These are phyloP conservation scores for Etheostoma cragini DNA, from an alignment of 2,113 vertebrate species.

Conservation along the genomic window DNA sequence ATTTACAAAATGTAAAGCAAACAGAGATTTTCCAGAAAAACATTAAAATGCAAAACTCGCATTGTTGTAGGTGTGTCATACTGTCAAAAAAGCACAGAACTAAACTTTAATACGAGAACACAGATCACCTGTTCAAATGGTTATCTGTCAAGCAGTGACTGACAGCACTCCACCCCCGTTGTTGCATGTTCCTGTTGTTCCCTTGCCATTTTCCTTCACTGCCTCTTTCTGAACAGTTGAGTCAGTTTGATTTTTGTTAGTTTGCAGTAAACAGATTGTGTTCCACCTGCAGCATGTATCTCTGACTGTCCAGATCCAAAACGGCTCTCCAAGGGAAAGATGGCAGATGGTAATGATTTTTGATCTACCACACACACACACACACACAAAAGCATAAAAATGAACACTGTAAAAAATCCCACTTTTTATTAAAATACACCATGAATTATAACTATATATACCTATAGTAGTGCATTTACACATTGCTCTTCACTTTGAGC, in stretches of 20 bases:
- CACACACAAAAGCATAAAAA: too few relatives aligned
- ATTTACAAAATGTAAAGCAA: background rate
- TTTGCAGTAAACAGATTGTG: slow-evolving; percentile 35
- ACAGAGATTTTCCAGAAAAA: background rate
- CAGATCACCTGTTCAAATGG: slow-evolving; percentile 31
- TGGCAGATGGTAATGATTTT: background rate
- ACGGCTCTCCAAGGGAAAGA: slow-evolving; percentile 2
- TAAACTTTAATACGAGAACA: slow-evolving; percentile 3
- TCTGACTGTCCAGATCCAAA: background rate
- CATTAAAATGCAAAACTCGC: slow-evolving; percentile 9
- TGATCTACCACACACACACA: background rate
- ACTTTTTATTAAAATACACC: too few relatives aligned
- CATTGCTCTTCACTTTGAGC: background rate
- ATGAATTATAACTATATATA: too few relatives aligned
- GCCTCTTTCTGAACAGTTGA: background rate
- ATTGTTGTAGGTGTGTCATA: background rate
- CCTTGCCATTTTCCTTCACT: background rate
- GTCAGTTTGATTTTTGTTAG: background rate
- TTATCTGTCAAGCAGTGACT: slow-evolving; percentile 5
- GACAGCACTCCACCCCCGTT: background rate
- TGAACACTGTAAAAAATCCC: too few relatives aligned
- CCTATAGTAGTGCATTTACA: background rate
- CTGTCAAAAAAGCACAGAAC: slow-evolving; percentile 15
- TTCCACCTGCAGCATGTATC: background rate
- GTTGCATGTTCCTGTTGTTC: background rate